Percentiles rank a stretch among this genome's conserved stretches.
phyloP scores from a whole-genome alignment of 2,113 vertebrate genomes.

The Calcarius ornatus region DNA sequence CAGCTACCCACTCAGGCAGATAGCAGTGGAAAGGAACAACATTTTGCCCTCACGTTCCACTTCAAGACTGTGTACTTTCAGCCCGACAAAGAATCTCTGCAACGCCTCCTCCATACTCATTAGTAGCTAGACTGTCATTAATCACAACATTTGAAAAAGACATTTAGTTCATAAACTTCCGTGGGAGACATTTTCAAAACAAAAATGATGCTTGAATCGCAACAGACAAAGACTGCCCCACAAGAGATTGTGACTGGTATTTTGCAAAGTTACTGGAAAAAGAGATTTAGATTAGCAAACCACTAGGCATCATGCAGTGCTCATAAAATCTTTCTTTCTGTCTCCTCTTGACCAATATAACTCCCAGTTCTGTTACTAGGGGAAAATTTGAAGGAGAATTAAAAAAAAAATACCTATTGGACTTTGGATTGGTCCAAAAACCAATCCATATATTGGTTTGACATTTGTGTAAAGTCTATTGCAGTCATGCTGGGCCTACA shows the following conservation, averaged over 20 bases:
- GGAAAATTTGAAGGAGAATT: background rate
- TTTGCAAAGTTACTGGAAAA: background rate
- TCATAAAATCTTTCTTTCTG: background rate
- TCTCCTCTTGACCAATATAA: background rate
- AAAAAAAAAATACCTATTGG: too few species aligned
- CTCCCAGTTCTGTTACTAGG: background rate
- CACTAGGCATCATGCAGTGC: background rate
- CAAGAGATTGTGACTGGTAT: background rate
- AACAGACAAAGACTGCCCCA: background rate
- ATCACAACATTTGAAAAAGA: background rate
- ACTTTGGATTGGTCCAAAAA: too few species aligned
- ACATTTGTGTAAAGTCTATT: background rate
- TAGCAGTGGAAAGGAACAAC: background rate
- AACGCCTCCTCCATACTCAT: slow-evolving; percentile 1
- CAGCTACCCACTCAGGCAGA: background rate
- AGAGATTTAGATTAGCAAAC: background rate
- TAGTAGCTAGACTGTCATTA: slow-evolving; percentile 29
- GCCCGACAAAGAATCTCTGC: background rate
- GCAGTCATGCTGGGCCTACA: background rate
- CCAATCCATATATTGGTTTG: too few species aligned
- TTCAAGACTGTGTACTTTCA: background rate
- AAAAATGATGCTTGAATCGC: slow-evolving; percentile 18
- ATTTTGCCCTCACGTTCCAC: background rate
- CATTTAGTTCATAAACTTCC: slow-evolving; percentile 20
- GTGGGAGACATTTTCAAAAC: slow-evolving; percentile 37